These are phyloP conservation scores for Parotocinclus haroldoi DNA, from an alignment of 2,797 vertebrate genomes.

Conservation along the genomic window DNA sequence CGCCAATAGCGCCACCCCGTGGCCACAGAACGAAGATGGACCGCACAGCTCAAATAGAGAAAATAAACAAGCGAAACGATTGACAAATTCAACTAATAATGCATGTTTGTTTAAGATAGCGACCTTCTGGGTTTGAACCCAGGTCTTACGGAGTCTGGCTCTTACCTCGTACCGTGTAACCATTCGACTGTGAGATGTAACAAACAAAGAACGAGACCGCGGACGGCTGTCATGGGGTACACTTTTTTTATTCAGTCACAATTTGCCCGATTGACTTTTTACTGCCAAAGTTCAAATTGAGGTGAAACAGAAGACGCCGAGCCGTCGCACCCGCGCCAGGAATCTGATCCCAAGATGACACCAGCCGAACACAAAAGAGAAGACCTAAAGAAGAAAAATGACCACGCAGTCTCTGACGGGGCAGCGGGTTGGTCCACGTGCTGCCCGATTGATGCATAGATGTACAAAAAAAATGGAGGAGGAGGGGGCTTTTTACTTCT, in stretches of 20 bases:
- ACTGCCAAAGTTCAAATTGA: slow-evolving; percentile 64
- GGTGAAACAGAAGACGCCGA: slow-evolving; percentile 60
- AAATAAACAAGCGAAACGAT: too few species aligned
- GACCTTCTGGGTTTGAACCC: too few species aligned
- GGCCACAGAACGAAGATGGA: too few species aligned
- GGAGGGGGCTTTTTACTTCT: slow-evolving; percentile 60
- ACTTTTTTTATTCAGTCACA: slow-evolving; percentile 69
- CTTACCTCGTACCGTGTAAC: too few species aligned
- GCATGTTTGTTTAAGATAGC: too few species aligned
- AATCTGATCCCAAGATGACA: slow-evolving; percentile 75
- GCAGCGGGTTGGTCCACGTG: slow-evolving; percentile 56
- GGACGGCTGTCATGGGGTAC: slow-evolving; percentile 62
- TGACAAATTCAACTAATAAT: too few species aligned
- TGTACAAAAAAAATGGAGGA: slow-evolving; percentile 55
- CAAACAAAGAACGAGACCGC: too few species aligned
- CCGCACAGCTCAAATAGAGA: too few species aligned
- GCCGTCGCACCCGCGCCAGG: slow-evolving; percentile 52
- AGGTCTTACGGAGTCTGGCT: too few species aligned
- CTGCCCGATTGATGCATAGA: slow-evolving; percentile 58
- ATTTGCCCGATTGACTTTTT: slow-evolving; percentile 62
- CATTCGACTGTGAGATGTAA: too few species aligned
- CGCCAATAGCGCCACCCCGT: too few species aligned
- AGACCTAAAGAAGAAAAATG: slow-evolving; percentile 45
- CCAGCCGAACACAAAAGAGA: slow-evolving; percentile 59
- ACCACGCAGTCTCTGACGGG: slow-evolving; percentile 64